A percentile compares a stretch with the other conserved stretches of the same genome.
These are phyloP conservation scores for Cheilosia variabilis DNA, from an alignment of 2,888 invertebrate species.

Conservation along the genomic window DNA sequence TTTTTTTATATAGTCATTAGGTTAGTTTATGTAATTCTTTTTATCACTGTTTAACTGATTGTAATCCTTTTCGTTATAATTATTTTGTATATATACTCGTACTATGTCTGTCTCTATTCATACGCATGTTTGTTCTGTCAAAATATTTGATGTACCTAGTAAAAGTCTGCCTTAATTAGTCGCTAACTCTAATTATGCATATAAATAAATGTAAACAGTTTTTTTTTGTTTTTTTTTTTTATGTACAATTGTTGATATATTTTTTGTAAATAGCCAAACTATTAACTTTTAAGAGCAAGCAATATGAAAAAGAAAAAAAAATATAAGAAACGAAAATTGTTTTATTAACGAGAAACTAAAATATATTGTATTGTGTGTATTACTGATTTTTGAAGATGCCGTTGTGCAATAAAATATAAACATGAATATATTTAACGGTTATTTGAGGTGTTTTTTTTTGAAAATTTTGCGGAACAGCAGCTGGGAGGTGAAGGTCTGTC, in stretches of 20 bases:
- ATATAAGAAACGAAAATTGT: slow-evolving; percentile 18
- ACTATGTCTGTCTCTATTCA: slow-evolving; percentile 1
- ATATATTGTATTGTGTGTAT: slow-evolving; percentile 21
- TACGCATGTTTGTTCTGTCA: slow-evolving; percentile 15
- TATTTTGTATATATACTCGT: slow-evolving; percentile 23
- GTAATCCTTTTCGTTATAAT: slow-evolving; percentile 19
- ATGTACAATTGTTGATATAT: slow-evolving; percentile 49
- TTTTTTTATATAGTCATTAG: slow-evolving; percentile 69
- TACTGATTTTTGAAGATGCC: slow-evolving; percentile 55
- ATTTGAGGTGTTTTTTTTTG: slow-evolving; percentile 25
- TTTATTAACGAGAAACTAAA: slow-evolving; percentile 33
- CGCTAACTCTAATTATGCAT: slow-evolving; percentile 55
- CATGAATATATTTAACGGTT: slow-evolving; percentile 50
- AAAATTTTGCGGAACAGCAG: too few species aligned
- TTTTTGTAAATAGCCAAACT: slow-evolving; percentile 69
- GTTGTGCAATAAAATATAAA: slow-evolving; percentile 63
- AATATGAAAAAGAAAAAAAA: slow-evolving; percentile 11
- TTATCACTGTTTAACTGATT: slow-evolving; percentile 9
- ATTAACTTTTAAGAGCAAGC: slow-evolving; percentile 56
- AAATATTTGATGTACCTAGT: slow-evolving; percentile 59
- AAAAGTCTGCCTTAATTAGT: slow-evolving; percentile 74
- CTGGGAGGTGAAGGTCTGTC: too few species aligned
- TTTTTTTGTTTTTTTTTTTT: slow-evolving; percentile 7
- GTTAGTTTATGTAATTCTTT: slow-evolving; percentile 51
- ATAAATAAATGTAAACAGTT: neutral